Base-by-base conservation (phyloP, 2,888 invertebrate genomes). In the Limenitis camilla region DNA sequence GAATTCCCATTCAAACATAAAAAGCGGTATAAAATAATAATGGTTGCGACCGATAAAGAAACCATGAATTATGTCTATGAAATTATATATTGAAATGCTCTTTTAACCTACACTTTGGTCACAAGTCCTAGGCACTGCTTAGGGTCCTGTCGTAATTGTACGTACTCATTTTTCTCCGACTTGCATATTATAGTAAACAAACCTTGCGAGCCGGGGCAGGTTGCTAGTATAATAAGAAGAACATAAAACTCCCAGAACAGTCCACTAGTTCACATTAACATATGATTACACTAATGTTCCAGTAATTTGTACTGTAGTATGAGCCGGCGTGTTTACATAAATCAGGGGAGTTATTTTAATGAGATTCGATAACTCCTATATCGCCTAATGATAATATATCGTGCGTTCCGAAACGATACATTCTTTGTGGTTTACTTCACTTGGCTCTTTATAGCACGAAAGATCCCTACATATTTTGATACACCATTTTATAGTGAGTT, bases 361-460 rank as follows among this genome's bases (percentile, higher is more conserved):
- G 65, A 64, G 61, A 52, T 61, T 52, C 60, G 61, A 62, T 63
- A 62, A 61, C 63, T 61, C 52, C 47, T 61, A 63, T 63, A 67
- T 68, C 64, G 60, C 47, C 53, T 62, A 62, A 63, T 60, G 65
- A 62, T 68, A 66, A 68, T 59, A 66, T 67, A 63, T 66, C 52
- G 61, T 52, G 51, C 55, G 45, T 56, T 65, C 52, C 40, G 45
- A 51, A 55, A 47, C 53, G 58, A 56, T 53, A 56, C 55, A 57
- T 61, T 59, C 50, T 48, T 41, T 36, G 36, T 40, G 36, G 5
- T 42, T 40, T 27, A 31, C 42, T 60, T 53, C 47, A 28, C 52
- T 59, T 58, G 47, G 50, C n/a, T 19, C 58, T 53, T 28, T 31
- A 28, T 7, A 32, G 28, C n/a, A n/a, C n/a, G n/a, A 35, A 39